These are phyloP conservation scores for Perdix hodgsoniae DNA, from an alignment of 2,797 vertebrate genomes.

Conservation along the genomic window DNA sequence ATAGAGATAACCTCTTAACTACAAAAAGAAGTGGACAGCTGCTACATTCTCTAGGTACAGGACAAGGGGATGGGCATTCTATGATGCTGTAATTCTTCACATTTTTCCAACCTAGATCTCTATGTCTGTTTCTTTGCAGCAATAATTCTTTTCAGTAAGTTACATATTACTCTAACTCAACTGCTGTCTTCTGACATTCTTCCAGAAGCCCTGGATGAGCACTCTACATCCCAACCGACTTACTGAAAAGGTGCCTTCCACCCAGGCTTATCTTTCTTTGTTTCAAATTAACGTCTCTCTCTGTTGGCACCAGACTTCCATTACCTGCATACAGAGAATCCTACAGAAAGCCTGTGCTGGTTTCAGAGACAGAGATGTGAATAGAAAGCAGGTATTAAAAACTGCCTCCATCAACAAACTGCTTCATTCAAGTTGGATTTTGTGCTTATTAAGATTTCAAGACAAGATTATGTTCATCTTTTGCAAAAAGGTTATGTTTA, in stretches of 20 bases:
- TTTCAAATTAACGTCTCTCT: neutral
- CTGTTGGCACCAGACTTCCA: neutral
- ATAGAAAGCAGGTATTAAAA: slow-evolving; percentile 24
- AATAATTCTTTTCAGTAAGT: slow-evolving; percentile 2
- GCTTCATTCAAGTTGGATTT: neutral
- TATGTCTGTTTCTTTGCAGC: neutral
- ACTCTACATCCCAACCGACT: neutral
- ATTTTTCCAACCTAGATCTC: neutral
- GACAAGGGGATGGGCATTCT: neutral
- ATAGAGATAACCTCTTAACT: neutral
- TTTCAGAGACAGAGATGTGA: neutral
- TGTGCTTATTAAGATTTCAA: slow-evolving; percentile 33
- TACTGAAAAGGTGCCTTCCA: neutral
- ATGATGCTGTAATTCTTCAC: neutral
- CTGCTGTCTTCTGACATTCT: slow-evolving; percentile 8
- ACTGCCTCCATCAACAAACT: neutral
- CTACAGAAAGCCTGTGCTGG: neutral
- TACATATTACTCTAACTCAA: neutral
- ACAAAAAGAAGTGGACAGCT: neutral
- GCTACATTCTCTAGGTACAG: neutral
- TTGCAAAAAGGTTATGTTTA: neutral
- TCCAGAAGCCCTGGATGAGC: slow-evolving; percentile 1
- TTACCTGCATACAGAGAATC: neutral
- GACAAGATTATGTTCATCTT: neutral
- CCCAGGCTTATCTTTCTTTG: neutral